Evolutionary conservation across 2,797 vertebrate species (phyloP).

Genomic region (Spheniscus humboldti): DNA sequence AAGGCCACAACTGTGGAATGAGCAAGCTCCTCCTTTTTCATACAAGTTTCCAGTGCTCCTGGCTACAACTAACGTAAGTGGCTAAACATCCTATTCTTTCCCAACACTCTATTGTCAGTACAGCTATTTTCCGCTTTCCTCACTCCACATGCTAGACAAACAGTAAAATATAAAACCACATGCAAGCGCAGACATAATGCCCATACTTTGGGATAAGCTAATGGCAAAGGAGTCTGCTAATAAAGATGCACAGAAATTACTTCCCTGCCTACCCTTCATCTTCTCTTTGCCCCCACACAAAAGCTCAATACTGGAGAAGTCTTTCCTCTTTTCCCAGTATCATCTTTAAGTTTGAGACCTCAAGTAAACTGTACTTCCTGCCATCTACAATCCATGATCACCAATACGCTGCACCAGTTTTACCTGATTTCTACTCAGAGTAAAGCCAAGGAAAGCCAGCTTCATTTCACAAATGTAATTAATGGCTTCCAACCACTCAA

Average conservation of each 20-base stretch:
- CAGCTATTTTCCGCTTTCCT: slow-evolving; percentile 23
- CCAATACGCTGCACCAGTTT: neutral
- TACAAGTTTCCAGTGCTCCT: slow-evolving; percentile 19
- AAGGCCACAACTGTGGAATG: neutral
- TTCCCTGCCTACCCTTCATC: neutral
- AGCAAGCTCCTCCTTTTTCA: neutral
- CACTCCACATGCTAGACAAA: slow-evolving; percentile 9
- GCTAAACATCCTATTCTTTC: slow-evolving; percentile 34
- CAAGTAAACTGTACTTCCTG: neutral
- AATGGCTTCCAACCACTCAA: neutral
- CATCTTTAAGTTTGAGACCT: neutral
- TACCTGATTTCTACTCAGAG: neutral
- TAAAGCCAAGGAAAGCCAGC: neutral
- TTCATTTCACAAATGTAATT: neutral
- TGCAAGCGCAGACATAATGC: neutral
- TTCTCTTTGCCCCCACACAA: neutral
- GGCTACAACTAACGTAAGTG: neutral
- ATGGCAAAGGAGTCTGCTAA: neutral
- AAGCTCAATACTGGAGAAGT: neutral
- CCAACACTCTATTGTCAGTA: slow-evolving; percentile 4
- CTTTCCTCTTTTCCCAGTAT: neutral
- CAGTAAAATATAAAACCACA: neutral
- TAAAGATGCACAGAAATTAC: neutral
- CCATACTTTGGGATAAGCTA: neutral
- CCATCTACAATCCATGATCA: neutral